Evolutionary conservation across 2,113 vertebrate genomes (phyloP), one percentile per base, ranked within the genome.

Genomic region (Balaenoptera acutorostrata): DNA sequence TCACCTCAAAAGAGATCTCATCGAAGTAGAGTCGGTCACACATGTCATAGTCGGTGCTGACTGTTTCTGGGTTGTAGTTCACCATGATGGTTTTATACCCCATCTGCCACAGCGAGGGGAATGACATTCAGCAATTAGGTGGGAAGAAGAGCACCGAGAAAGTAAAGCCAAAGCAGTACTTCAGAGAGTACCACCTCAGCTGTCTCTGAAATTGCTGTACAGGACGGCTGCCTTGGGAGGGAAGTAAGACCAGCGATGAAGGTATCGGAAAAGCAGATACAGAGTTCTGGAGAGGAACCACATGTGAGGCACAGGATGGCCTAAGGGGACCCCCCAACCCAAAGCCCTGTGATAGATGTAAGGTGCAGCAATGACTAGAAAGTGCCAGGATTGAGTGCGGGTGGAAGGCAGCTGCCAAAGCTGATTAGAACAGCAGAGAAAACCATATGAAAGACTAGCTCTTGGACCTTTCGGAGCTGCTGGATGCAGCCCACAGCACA

Each of bases 31-130:
- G 99, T 17, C 99, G 99, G 98, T 99, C 99, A 0, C 99, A 99
- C 99, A 99, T 99, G 98, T 99, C 99, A 0, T 99, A 99, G 98
- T 99, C 99, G 0, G 99, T 99, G 98, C 99, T 99, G 95, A 99
- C 99, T 0, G 99, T 99, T 98, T 99, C 99, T 0, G 99, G 99
- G 98, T 99, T 99, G 98, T 99, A 99, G 98, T 99, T 99, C 97
- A 99, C 99, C 99, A 99, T 99, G 98, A 99, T 99, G 0, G 99
- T 99, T 98, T 99, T 99, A 97, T 99, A 99, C 20, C 99, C 99
- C 99, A 99, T 99, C 99, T 99, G 92, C 5, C 74, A 57, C 0
- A 63, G 61, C 63, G 85, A 83, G 88, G 7, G 33, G 63, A 49
- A 23, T 2, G 39, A 4, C 9, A 68, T 1, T 81, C 55, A 94